A percentile compares a stretch with the other conserved stretches of the same genome.
These are phyloP conservation scores for Procambarus virginalis DNA, from an alignment of 1,140 invertebrate species.

Conservation along the genomic window DNA sequence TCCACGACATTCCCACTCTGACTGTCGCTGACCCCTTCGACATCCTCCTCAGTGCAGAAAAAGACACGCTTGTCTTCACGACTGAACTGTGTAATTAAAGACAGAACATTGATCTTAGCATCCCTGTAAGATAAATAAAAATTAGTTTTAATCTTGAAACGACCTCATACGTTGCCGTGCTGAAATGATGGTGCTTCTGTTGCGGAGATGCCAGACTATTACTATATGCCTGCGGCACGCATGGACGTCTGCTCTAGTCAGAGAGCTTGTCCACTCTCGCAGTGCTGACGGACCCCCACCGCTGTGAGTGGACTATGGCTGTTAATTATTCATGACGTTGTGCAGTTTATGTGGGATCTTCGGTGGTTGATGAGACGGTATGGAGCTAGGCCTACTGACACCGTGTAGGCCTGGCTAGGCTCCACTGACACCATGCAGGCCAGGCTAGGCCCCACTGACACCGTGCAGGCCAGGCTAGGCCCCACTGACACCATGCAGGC, in stretches of 20 bases:
- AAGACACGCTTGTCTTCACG: constrained; percentile 19
- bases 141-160: too few relatives aligned
- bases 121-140: background rate
- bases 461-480: too few relatives aligned
- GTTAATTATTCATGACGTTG: constrained; percentile 1
- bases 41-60: constrained; percentile 18
- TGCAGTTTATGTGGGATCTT: background rate
- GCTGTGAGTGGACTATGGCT: background rate
- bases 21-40: constrained; percentile 32
- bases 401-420: too few relatives aligned
- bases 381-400: background rate
- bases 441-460: too few relatives aligned
- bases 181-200: background rate
- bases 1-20: constrained; percentile 35
- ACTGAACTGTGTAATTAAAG: constrained; percentile 26
- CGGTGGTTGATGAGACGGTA: background rate
- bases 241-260: background rate
- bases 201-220: background rate
- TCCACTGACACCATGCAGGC: too few relatives aligned
- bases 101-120: background rate
- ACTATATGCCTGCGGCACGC: background rate
- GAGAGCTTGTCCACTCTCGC: background rate
- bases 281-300: background rate
- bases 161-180: background rate
- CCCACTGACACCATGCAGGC: too few relatives aligned